Conservation (phyloP, 2,888 invertebrate genomes). For the Tetragnatha montana region DNA sequence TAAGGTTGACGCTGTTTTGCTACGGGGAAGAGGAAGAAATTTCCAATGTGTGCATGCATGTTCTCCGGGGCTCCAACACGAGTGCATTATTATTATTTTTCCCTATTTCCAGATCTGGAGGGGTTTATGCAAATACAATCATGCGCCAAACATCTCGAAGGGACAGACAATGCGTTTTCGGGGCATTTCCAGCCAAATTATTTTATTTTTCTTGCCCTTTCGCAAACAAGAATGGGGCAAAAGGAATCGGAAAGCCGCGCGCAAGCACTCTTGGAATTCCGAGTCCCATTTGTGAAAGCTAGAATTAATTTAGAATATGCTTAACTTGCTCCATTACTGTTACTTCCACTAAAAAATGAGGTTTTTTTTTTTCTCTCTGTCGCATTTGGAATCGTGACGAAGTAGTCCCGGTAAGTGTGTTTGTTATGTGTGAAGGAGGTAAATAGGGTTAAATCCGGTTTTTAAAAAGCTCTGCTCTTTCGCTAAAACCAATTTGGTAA, state of each 20-base stretch:
- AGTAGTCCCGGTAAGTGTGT: conserved; percentile 5
- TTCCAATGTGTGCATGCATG: conserved; percentile 40
- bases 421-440: neutral
- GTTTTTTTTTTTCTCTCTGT: conserved; percentile 10
- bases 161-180: conserved; percentile 56
- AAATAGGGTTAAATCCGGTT: conserved; percentile 37
- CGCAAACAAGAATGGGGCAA: conserved; percentile 30
- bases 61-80: conserved; percentile 13
- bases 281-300: conserved; percentile 54
- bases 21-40: conserved; percentile 16
- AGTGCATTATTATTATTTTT: conserved; percentile 13
- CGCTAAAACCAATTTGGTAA: conserved; percentile 21
- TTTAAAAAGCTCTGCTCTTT: neutral
- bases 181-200: conserved; percentile 55
- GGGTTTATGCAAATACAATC: conserved; percentile 68
- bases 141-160: conserved; percentile 50
- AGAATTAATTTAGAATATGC: conserved; percentile 62
- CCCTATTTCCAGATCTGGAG: conserved; percentile 47
- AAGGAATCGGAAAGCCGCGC: conserved; percentile 35
- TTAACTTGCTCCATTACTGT: conserved; percentile 30
- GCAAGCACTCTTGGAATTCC: conserved; percentile 29
- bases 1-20: conserved; percentile 65
- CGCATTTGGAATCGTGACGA: conserved; percentile 23
- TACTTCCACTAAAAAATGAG: conserved; percentile 40
- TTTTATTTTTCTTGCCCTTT: conserved; percentile 26